Percentiles rank a stretch among this genome's conserved stretches.
Conservation (phyloP, 2,113 vertebrate genomes). For the Tenrec ecaudatus region DNA sequence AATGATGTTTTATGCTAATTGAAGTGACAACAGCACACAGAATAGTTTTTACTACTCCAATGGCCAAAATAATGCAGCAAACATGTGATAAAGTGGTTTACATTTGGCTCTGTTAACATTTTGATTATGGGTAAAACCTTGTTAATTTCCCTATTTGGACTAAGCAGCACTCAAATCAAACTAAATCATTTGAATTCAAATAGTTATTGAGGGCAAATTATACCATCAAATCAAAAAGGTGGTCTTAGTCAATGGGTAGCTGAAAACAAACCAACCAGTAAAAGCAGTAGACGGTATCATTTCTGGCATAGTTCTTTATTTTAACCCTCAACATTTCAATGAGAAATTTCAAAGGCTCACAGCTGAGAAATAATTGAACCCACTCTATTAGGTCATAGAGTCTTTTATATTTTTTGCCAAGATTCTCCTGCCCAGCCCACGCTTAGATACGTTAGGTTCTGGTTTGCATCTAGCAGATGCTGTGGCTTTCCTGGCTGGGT, state of each 20-base stretch:
- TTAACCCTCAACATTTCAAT: not conserved
- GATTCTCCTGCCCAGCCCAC: not conserved
- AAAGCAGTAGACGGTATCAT: not conserved
- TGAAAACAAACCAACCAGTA: slow-evolving; percentile 18
- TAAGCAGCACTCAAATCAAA: not conserved
- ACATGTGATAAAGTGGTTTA: slow-evolving; percentile 16
- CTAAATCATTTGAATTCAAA: slow-evolving; percentile 50
- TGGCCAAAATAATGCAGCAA: slow-evolving; percentile 34
- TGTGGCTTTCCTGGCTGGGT: not conserved
- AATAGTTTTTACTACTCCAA: slow-evolving; percentile 24
- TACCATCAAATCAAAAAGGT: slow-evolving; percentile 31
- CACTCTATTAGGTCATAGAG: not conserved
- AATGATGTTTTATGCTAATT: slow-evolving; percentile 13
- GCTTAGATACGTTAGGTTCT: not conserved
- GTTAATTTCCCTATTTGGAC: slow-evolving; percentile 51
- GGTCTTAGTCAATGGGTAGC: not conserved
- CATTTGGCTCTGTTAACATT: slow-evolving; percentile 24
- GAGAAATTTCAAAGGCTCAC: slow-evolving; percentile 35
- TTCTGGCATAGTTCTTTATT: slow-evolving; percentile 41
- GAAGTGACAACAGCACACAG: not conserved
- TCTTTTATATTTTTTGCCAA: not conserved
- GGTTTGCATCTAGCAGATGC: not conserved
- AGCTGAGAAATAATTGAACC: slow-evolving; percentile 16
- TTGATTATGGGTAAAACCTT: not conserved
- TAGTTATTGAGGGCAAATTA: slow-evolving; percentile 18